Evolutionary conservation across 1,140 invertebrate genomes (phyloP).

Genomic region (Zaprionus capensis): DNA sequence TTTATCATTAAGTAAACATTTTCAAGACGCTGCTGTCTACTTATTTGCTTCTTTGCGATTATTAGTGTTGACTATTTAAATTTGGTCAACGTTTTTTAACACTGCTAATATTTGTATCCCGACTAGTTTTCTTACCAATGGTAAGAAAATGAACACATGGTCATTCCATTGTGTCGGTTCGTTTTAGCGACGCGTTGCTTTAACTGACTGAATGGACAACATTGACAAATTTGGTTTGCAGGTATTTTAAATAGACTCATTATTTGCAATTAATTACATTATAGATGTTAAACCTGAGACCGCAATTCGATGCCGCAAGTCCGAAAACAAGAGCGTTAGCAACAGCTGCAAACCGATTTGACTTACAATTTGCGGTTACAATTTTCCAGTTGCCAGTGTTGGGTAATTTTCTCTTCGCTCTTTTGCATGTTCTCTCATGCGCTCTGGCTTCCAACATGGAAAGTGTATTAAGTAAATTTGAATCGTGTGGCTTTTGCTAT

Average conservation of each 20-base stretch:
- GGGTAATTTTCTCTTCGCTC: conserved; percentile 33
- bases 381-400: not conserved
- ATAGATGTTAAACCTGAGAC: conserved; percentile 18
- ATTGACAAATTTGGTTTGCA: conserved; percentile 21
- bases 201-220: not conserved
- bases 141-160: not conserved
- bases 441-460: conserved; percentile 40
- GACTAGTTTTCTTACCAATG: too few species aligned
- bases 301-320: conserved; percentile 6
- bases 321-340: conserved; percentile 24
- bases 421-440: not conserved
- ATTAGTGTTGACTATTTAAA: too few species aligned
- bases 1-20: too few species aligned
- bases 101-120: too few species aligned
- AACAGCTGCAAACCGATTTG: conserved; percentile 19
- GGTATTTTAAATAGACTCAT: conserved; percentile 18
- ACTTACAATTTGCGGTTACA: conserved; percentile 36
- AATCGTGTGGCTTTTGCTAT: not conserved
- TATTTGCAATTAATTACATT: conserved; percentile 31
- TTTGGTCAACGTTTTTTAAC: too few species aligned
- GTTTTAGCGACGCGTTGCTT: not conserved
- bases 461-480: conserved; percentile 6
- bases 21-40: too few species aligned
- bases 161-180: not conserved
- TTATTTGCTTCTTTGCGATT: too few species aligned